Percentiles rank a stretch among this genome's conserved stretches.
phyloP scores from a whole-genome alignment of 1,140 invertebrate genomes.

The Delia radicum region DNA sequence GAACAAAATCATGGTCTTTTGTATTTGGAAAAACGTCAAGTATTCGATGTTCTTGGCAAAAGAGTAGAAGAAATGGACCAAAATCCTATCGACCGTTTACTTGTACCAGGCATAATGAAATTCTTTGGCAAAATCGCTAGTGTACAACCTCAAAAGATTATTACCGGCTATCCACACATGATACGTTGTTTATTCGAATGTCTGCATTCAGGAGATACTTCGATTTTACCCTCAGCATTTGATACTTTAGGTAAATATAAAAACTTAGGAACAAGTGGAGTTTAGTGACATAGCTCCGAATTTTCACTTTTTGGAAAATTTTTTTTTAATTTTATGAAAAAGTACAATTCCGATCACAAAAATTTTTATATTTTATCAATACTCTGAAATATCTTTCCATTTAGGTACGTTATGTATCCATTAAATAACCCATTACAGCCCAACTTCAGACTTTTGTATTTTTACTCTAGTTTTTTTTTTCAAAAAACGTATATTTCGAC shows the following conservation, averaged over 20 bases:
- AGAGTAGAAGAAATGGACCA: conserved; percentile 62
- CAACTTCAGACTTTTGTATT: too few relatives aligned
- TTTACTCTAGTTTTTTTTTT: too few relatives aligned
- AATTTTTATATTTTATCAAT: too few relatives aligned
- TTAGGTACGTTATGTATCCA: too few relatives aligned
- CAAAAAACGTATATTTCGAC: too few relatives aligned
- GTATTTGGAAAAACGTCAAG: conserved; percentile 68
- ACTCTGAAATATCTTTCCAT: too few relatives aligned
- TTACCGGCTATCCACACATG: conserved; percentile 69
- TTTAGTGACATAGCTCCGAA: too few relatives aligned
- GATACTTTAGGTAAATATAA: conserved; percentile 74
- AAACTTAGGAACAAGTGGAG: too few relatives aligned
- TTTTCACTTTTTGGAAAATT: background rate
- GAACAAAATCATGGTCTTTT: conserved; percentile 67
- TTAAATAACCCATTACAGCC: too few relatives aligned
- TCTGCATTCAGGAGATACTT: conserved; percentile 63
- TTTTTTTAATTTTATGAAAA: too few relatives aligned
- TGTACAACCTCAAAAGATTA: conserved; percentile 70
- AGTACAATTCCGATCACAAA: too few relatives aligned
- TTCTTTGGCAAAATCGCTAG: conserved; percentile 80
- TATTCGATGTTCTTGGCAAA: conserved; percentile 64
- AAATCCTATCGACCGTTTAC: conserved; percentile 63
- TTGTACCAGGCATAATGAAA: conserved; percentile 75
- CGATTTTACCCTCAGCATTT: conserved; percentile 67
- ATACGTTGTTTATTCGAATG: conserved; percentile 67